Percentiles rank a stretch among this genome's conserved stretches.
Evolutionary conservation across 1,140 invertebrate genomes (phyloP).

Genomic region (Diabrotica undecimpunctata): DNA sequence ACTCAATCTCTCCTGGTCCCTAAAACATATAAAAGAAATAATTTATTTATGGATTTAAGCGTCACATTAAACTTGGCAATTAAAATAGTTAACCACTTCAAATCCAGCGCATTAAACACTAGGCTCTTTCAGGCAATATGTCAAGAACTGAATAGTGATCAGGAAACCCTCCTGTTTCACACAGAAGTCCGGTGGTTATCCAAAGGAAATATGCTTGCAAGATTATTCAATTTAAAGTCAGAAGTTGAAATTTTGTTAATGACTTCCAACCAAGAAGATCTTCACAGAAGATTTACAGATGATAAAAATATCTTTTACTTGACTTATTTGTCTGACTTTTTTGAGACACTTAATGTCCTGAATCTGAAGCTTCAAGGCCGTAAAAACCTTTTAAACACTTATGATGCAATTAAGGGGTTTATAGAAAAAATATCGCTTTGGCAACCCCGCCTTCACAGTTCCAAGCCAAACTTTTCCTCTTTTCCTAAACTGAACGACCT

Average conservation of each 20-base stretch:
- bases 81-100: neutral
- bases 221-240: neutral
- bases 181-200: no score
- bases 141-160: neutral
- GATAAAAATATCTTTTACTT: neutral
- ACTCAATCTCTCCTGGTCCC: conserved; percentile 51
- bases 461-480: no score
- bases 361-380: neutral
- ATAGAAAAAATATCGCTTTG: neutral
- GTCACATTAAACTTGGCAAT: neutral
- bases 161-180: no score
- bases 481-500: no score
- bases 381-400: neutral
- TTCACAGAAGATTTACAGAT: neutral
- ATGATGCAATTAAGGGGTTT: neutral
- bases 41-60: conserved; percentile 14
- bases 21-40: conserved; percentile 34
- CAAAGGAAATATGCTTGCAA: neutral
- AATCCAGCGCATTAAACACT: neutral
- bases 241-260: neutral
- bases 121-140: neutral
- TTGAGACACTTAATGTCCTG: neutral
- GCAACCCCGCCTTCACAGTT: neutral
- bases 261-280: no score
- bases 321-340: no score